Conservation (phyloP, 2,888 invertebrate species). For the Chloromyia formosa region DNA sequence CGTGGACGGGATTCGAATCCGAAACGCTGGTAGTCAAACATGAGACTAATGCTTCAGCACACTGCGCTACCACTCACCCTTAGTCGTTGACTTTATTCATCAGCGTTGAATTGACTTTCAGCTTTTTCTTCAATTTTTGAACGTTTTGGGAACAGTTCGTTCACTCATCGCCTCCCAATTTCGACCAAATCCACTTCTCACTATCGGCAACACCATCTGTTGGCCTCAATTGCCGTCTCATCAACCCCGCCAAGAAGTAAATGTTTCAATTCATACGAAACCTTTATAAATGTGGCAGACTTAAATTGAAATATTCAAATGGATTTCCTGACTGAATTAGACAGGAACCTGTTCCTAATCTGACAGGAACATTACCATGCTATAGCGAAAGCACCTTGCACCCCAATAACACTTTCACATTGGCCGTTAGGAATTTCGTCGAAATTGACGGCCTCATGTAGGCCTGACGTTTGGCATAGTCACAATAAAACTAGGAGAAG, state of each 20-base stretch:
- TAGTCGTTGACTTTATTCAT: background rate
- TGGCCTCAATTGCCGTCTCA: background rate
- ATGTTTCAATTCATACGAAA: constrained; percentile 15
- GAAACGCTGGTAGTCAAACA: too few relatives aligned
- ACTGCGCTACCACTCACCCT: too few relatives aligned
- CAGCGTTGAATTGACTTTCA: background rate
- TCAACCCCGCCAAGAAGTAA: background rate
- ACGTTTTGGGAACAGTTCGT: too few relatives aligned
- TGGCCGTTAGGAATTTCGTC: constrained; percentile 12
- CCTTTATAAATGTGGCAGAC: constrained; percentile 50
- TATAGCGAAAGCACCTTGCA: background rate
- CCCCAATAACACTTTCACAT: background rate
- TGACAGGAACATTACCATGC: constrained; percentile 6
- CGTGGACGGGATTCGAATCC: too few relatives aligned
- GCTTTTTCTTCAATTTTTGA: background rate
- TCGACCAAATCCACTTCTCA: too few relatives aligned
- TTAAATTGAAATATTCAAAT: constrained; percentile 51
- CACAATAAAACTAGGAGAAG: background rate
- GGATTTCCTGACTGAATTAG: constrained; percentile 46
- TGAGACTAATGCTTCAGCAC: too few relatives aligned
- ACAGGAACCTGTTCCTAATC: constrained; percentile 41
- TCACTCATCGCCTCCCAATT: too few relatives aligned
- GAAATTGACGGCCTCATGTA: constrained; percentile 25
- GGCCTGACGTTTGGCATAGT: constrained; percentile 27
- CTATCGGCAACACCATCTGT: background rate